Evolutionary conservation across 2,888 invertebrate species (phyloP), one percentile per base, ranked within the genome.

Genomic region (Hypercompe scribonia): DNA sequence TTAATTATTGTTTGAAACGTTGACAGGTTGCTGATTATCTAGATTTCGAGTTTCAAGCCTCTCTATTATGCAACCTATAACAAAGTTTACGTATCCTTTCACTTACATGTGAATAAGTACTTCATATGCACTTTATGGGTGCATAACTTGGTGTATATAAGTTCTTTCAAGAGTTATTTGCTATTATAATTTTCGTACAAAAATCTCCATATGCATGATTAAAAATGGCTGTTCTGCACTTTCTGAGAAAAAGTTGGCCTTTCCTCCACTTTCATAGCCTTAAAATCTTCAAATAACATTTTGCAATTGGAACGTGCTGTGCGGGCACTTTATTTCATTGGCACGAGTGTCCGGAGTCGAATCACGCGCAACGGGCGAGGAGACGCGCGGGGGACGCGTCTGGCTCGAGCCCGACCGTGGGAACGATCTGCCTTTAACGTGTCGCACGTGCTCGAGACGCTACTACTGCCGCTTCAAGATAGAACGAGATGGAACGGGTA

Each of bases 381-480:
- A 78, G 84, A 84, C 78, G 86, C 79, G 85, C 83, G 87, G 85
- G 86, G 84, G 71, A 86, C 84, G 84, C 85, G 87, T 86, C 88
- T 88, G 90, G 90, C 90, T 89, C 91, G 92, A 88, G 90, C 91
- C 87, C 86, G 92, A 95, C 95, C 95, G 95, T 95, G 95, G 95
- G 95, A 95, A 95, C 93, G 95, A 90, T 93, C 92, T 94, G 95
- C 94, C 95, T 95, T 95, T 95, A 95, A 94, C 95, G 92, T 91
- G 93, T 93, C 95, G 95, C 95, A 95, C 95, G 95, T 95, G 95
- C 95, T 94, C 92, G 89, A 90, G 89, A 91, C 91, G 93, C 91
- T 93, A 91, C 92, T 87, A 90, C 87, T 85, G 85, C 89, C 88
- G 82, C 88, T 83, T 81, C 87, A 80, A 89, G 93, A 86, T 80